Percentiles rank a stretch among this genome's conserved stretches.
These are phyloP conservation scores for Lampris incognitus DNA, from an alignment of 2,113 vertebrate species.

Conservation along the genomic window DNA sequence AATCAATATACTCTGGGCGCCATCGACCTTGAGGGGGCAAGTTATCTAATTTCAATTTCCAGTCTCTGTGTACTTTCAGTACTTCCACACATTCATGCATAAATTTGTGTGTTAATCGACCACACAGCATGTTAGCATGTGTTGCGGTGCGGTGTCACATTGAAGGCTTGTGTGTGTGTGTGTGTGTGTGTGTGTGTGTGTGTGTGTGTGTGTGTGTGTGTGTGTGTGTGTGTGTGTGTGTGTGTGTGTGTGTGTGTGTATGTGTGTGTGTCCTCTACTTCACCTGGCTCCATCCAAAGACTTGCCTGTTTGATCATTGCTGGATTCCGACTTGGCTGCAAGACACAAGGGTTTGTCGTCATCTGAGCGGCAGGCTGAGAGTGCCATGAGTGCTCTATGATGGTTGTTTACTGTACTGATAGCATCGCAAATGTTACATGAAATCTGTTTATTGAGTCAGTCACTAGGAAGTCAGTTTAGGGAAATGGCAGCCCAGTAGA, in stretches of 20 bases:
- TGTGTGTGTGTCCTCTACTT: constrained; percentile 17
- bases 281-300: constrained; percentile 1
- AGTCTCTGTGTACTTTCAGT: no score
- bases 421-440: background rate
- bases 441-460: background rate
- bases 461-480: background rate
- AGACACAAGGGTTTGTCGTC: constrained; percentile 24
- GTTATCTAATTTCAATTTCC: no score
- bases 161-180: background rate
- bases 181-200: constrained; percentile 15
- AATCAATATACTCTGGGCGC: no score
- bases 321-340: constrained; percentile 17
- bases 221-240: background rate
- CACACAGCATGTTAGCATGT: background rate
- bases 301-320: background rate
- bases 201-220: no score
- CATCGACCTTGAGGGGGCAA: no score
- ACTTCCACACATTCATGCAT: no score
- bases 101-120: background rate
- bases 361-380: constrained; percentile 14
- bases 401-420: background rate
- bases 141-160: background rate
- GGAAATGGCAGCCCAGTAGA: background rate
- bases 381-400: constrained; percentile 2
- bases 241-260: no score